Evolutionary conservation across 2,797 vertebrate species (phyloP).

Genomic region (Sebastes vulpes): DNA sequence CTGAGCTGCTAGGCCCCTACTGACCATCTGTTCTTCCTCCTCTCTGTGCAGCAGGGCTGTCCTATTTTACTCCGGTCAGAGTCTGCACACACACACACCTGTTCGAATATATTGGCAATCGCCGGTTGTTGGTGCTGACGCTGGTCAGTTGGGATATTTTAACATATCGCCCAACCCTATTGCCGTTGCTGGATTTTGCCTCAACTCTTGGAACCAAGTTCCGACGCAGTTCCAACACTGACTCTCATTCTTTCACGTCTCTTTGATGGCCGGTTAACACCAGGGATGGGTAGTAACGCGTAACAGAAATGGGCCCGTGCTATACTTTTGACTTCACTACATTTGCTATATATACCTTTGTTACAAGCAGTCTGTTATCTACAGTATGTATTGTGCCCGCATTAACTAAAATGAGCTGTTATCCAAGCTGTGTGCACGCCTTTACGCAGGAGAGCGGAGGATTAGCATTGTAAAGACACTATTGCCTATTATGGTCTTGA

Average conservation of each 20-base stretch:
- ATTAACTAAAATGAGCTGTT: neutral
- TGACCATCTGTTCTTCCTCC: neutral
- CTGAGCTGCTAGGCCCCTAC: neutral
- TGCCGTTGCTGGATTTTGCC: neutral
- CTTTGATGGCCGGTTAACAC: neutral
- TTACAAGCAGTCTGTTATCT: no score
- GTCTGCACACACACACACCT: neutral
- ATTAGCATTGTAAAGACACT: neutral
- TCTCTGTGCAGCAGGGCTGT: neutral
- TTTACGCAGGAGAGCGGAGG: neutral
- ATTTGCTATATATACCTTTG: no score
- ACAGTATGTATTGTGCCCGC: no score
- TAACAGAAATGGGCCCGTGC: neutral
- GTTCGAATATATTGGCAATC: neutral
- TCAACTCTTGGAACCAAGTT: neutral
- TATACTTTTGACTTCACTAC: no score
- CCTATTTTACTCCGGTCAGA: neutral
- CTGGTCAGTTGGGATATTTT: neutral
- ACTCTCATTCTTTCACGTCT: neutral
- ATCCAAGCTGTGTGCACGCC: neutral
- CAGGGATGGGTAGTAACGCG: neutral
- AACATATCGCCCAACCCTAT: neutral
- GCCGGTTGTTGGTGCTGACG: neutral
- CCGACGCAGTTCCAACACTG: neutral
- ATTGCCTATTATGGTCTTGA: no score